phyloP scores from a whole-genome alignment of 1,140 invertebrate genomes.

The Drosophila rhopaloa region DNA sequence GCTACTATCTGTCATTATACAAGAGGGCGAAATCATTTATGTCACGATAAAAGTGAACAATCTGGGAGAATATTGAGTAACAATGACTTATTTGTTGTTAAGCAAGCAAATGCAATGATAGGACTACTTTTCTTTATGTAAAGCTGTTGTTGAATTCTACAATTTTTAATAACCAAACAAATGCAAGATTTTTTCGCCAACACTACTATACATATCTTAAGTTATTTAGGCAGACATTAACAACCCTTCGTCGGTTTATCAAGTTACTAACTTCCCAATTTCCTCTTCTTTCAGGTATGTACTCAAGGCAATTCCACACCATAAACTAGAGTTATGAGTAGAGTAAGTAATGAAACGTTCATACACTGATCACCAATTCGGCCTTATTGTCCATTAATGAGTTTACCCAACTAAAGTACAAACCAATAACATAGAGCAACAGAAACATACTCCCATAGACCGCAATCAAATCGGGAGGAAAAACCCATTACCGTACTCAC shows the following conservation, averaged over 20 bases:
- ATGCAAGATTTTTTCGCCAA: too few species aligned
- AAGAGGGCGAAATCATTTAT: constrained; percentile 12
- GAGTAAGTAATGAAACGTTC: constrained; percentile 52
- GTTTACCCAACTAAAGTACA: constrained; percentile 33
- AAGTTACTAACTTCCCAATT: constrained; percentile 31
- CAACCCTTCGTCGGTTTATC: constrained; percentile 14
- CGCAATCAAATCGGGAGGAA: constrained; percentile 40
- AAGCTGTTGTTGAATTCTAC: too few species aligned
- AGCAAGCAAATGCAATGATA: too few species aligned
- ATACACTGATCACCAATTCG: constrained; percentile 36
- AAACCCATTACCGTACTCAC: constrained; percentile 38
- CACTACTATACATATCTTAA: background rate
- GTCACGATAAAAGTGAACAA: constrained; percentile 23
- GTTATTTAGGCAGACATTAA: constrained; percentile 3
- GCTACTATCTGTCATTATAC: constrained; percentile 30
- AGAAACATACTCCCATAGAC: constrained; percentile 7
- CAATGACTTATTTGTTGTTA: background rate
- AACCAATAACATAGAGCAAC: constrained; percentile 18
- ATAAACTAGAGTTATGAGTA: constrained; percentile 27
- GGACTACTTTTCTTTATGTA: too few species aligned
- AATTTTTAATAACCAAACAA: too few species aligned
- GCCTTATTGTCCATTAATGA: constrained; percentile 32
- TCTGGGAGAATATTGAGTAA: constrained; percentile 5
- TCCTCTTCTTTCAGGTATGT: constrained; percentile 58
- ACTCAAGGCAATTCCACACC: constrained; percentile 10